phyloP scores from a whole-genome alignment of 2,797 vertebrate genomes.

The Enteromius treurensis region DNA sequence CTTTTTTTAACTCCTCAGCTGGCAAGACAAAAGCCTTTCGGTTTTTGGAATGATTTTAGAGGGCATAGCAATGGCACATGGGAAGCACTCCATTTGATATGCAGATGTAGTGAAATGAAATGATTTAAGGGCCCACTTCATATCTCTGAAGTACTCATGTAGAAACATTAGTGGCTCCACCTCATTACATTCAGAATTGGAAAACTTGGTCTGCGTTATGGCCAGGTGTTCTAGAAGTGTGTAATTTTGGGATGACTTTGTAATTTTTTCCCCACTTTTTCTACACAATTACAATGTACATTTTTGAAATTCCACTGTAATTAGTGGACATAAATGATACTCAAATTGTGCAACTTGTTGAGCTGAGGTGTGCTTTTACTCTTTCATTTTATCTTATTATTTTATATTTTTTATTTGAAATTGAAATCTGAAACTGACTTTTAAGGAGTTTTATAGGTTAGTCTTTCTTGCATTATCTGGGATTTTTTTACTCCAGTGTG shows the following conservation, averaged over 20 bases:
- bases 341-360: neutral
- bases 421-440: neutral
- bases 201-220: constrained; percentile 30
- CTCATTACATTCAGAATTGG: constrained; percentile 44
- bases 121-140: constrained; percentile 44
- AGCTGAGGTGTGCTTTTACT: neutral
- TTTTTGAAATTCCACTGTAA: neutral
- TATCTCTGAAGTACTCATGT: constrained; percentile 22
- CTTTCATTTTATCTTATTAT: neutral
- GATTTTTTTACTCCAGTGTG: neutral
- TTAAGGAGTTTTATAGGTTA: neutral
- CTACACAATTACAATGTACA: neutral
- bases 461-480: neutral
- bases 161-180: constrained; percentile 31
- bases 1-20: constrained; percentile 36
- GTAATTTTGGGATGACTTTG: constrained; percentile 58
- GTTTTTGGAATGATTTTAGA: constrained; percentile 27
- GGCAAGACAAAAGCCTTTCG: constrained; percentile 47
- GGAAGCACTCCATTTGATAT: constrained; percentile 43
- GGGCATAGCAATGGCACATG: constrained; percentile 14
- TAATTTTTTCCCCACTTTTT: neutral
- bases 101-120: constrained; percentile 49
- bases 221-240: constrained; percentile 47
- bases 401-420: neutral
- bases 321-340: neutral